Percentiles rank a stretch among this genome's conserved stretches.
These are phyloP conservation scores for Diorhabda elongata DNA, from an alignment of 1,140 invertebrate species.

Conservation along the genomic window DNA sequence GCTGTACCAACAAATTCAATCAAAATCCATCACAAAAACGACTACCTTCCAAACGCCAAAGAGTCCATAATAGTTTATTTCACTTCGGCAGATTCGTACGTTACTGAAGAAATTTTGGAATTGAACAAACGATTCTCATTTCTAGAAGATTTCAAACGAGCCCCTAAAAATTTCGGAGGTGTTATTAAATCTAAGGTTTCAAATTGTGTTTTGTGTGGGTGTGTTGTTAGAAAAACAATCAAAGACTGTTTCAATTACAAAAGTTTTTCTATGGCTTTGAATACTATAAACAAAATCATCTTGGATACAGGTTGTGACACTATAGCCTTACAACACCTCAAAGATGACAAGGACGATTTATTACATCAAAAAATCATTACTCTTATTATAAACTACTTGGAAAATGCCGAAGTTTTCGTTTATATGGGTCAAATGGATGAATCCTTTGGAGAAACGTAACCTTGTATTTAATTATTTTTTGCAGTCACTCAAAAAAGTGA, in stretches of 20 bases:
- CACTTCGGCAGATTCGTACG: conserved; percentile 26
- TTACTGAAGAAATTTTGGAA: conserved; percentile 31
- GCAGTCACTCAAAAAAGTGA: no score
- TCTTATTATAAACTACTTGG: background rate
- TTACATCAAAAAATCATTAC: conserved; percentile 31
- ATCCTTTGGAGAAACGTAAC: background rate
- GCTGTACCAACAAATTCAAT: background rate
- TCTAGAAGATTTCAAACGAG: conserved; percentile 17
- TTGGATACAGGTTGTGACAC: conserved; percentile 24
- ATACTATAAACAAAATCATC: conserved; percentile 30
- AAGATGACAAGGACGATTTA: conserved; percentile 24
- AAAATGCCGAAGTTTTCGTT: background rate
- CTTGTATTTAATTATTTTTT: background rate
- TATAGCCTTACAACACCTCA: conserved; percentile 28
- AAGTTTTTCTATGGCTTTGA: conserved; percentile 29
- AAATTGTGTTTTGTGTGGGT: conserved; percentile 31
- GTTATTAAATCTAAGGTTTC: conserved; percentile 16
- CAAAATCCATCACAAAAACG: background rate
- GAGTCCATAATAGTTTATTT: conserved; percentile 39
- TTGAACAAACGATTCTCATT: conserved; percentile 36
- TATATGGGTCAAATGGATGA: background rate
- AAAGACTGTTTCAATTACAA: conserved; percentile 27
- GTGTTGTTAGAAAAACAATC: conserved; percentile 30
- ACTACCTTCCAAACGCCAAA: background rate
- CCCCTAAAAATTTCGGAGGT: conserved; percentile 16